A percentile compares a stretch with the other conserved stretches of the same genome.
Evolutionary conservation across 2,113 vertebrate species (phyloP).

Genomic region (Entelurus aequoreus): DNA sequence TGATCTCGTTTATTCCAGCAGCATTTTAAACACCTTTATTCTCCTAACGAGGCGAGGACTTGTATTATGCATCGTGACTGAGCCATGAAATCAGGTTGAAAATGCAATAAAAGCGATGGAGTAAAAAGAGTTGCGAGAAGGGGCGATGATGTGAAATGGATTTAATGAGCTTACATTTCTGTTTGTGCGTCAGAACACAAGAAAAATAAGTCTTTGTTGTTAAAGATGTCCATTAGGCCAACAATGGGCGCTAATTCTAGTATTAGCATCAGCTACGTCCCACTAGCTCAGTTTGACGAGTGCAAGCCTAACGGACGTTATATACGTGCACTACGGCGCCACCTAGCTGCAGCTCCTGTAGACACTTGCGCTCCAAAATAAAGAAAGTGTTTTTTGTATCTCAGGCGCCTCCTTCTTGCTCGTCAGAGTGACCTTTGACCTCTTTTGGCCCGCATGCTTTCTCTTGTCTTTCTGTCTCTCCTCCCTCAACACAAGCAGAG

Average conservation of each 20-base stretch:
- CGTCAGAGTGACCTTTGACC: slow-evolving; percentile 19
- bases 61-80: slow-evolving; percentile 30
- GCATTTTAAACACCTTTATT: no score
- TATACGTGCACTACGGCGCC: slow-evolving; percentile 27
- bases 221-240: no score
- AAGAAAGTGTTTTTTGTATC: slow-evolving; percentile 60
- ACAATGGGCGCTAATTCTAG: no score
- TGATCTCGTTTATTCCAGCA: no score
- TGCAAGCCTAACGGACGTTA: slow-evolving; percentile 30
- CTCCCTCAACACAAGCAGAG: slow-evolving; percentile 19
- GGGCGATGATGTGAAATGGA: not conserved
- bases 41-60: no score
- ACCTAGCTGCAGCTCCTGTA: slow-evolving; percentile 68
- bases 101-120: slow-evolving; percentile 27
- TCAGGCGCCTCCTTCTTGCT: slow-evolving; percentile 51
- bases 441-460: slow-evolving; percentile 33
- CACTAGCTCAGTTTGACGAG: not conserved
- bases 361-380: slow-evolving; percentile 77
- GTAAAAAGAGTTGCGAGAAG: not conserved
- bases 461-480: slow-evolving; percentile 12
- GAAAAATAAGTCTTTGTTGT: not conserved
- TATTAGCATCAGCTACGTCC: no score
- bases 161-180: not conserved
- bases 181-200: not conserved
- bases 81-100: slow-evolving; percentile 8